Conservation (phyloP, 2,113 vertebrate species). For the Cephalopholis sonnerati region DNA sequence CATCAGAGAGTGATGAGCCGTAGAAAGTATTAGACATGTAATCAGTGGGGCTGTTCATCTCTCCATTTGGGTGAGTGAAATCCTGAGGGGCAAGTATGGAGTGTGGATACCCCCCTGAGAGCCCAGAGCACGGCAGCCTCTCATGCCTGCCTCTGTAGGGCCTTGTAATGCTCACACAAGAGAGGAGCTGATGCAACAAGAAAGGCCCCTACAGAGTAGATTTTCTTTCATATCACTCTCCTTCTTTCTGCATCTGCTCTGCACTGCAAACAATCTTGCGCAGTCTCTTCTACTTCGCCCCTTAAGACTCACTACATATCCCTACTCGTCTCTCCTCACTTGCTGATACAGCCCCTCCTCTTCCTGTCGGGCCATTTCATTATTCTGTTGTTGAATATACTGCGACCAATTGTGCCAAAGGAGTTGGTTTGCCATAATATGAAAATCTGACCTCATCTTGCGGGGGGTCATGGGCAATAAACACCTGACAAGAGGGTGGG, state of each 20-base stretch:
- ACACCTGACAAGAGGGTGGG: slow-evolving; percentile 82
- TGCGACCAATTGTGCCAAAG: slow-evolving; percentile 79
- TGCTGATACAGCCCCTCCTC: slow-evolving; percentile 37
- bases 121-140: slow-evolving; percentile 37
- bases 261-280: slow-evolving; percentile 53
- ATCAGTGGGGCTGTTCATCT: slow-evolving; percentile 77
- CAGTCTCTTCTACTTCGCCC: slow-evolving; percentile 62
- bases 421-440: slow-evolving; percentile 84
- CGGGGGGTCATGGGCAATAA: slow-evolving; percentile 83
- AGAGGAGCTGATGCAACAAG: slow-evolving; percentile 63
- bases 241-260: slow-evolving; percentile 64
- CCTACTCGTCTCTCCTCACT: slow-evolving; percentile 48
- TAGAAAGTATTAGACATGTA: slow-evolving; percentile 74
- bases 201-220: slow-evolving; percentile 62
- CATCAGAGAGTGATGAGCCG: slow-evolving; percentile 73
- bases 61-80: slow-evolving; percentile 71
- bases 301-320: slow-evolving; percentile 49
- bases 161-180: slow-evolving; percentile 48
- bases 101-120: slow-evolving; percentile 51
- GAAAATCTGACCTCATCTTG: slow-evolving; percentile 86
- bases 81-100: slow-evolving; percentile 62
- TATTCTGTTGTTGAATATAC: slow-evolving; percentile 81
- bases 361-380: slow-evolving; percentile 75
- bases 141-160: slow-evolving; percentile 50
- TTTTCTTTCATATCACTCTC: slow-evolving; percentile 71